These are phyloP conservation scores for Zaprionus lineosus DNA, from an alignment of 2,888 invertebrate genomes.

Conservation along the genomic window DNA sequence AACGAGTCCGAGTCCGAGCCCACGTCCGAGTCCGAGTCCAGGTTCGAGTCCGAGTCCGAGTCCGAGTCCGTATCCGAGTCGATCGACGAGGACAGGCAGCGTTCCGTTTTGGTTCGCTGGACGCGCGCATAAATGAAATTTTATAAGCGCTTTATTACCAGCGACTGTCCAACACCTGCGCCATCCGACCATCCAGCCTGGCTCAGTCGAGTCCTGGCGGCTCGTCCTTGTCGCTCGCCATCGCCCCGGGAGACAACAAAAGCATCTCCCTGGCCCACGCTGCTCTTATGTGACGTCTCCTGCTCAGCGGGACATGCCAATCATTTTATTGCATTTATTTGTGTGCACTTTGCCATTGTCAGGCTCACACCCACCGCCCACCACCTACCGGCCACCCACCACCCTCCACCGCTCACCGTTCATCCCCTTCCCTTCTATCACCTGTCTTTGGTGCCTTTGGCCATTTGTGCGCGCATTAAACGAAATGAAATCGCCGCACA, in stretches of 20 bases:
- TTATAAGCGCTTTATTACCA: conserved; percentile 78
- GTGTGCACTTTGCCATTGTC: conserved; percentile 74
- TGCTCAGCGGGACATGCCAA: conserved; percentile 67
- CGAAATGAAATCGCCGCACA: conserved; percentile 67
- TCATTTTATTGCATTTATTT: conserved; percentile 77
- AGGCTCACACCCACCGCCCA: conserved; percentile 18
- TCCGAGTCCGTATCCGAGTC: neutral
- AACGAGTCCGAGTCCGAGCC: too few species aligned
- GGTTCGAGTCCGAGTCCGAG: too few species aligned
- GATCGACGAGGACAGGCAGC: neutral
- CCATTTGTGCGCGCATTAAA: conserved; percentile 65
- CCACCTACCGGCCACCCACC: neutral
- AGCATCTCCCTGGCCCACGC: conserved; percentile 10
- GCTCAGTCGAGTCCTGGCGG: too few species aligned
- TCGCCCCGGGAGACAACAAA: conserved; percentile 3
- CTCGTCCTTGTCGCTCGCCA: too few species aligned
- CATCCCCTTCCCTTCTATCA: neutral
- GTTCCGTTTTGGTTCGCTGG: conserved; percentile 27
- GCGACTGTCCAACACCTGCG: conserved; percentile 56
- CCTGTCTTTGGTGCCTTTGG: too few species aligned
- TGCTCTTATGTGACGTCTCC: conserved; percentile 3
- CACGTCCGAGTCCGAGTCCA: neutral
- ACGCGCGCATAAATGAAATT: conserved; percentile 71
- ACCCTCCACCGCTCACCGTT: neutral
- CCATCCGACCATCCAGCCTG: too few species aligned